Base-by-base conservation (phyloP, 2,888 invertebrate genomes). In the Eupithecia pulchellata region DNA sequence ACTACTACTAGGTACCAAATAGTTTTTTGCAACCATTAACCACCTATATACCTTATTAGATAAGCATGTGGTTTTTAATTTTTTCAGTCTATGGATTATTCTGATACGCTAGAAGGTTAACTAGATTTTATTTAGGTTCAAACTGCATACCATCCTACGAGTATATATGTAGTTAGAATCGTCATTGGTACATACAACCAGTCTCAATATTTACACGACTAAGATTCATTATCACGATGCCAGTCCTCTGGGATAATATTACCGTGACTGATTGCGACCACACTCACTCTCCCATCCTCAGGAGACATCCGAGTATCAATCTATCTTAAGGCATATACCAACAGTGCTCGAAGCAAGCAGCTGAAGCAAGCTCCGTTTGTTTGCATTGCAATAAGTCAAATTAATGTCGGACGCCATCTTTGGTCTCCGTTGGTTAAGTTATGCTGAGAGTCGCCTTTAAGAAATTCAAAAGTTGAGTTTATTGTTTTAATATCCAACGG, bases 241-340 rank as follows among this genome's bases (percentile, higher is more conserved):
- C 57, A 57, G 27, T 29, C 29, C 57, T 2, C 29, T 13, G 57
- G 57, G 57, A 27, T 57, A 6, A 57, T 29, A 57, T 57, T 29
- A 57, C 57, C 57, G 29, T 57, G 57, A 57, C 57, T 57, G 57
- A 57, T 57, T 57, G 29, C 57, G 6, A 27, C 52, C 52, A 52
- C 52, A 25, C 11, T 11, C 11, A 25, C 52, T 11, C 20, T 4
- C 57, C 17, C 29, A 5, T 25, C 14, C 57, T 29, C 57, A 29
- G 17, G 57, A 57, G 57, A 57, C 57, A 29, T 29, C 17, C 29
- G 14, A 5, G 47, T 27, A 27, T 57, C 57, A 57, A 57, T 57
- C 57, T 29, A 57, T 57, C 57, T 57, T 57, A 57, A 52, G 57
- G 57, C 29, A 29, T 27, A 1, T 57, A 57, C 47, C 52, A 52